Conservation (phyloP, 1,140 invertebrate species). For the Mamestra configurata region DNA sequence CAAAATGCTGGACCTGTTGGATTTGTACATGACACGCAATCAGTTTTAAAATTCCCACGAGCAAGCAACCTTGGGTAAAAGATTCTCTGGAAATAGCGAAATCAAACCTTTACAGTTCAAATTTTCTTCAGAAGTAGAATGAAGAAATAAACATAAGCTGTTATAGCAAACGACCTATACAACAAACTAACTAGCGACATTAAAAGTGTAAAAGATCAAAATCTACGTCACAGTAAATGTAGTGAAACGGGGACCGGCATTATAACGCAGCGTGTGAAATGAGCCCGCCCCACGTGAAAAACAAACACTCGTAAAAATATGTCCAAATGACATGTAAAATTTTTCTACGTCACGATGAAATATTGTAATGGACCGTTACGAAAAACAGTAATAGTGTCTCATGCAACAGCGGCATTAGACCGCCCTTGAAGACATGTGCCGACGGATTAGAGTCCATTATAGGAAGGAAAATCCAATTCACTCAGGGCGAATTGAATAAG, state of each 20-base stretch:
- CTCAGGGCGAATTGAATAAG: slow-evolving; percentile 82
- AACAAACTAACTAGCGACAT: slow-evolving; percentile 36
- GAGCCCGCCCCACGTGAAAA: slow-evolving; percentile 81
- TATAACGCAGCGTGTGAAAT: slow-evolving; percentile 72
- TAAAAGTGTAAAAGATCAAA: slow-evolving; percentile 35
- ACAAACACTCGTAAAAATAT: slow-evolving; percentile 84
- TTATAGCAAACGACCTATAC: slow-evolving; percentile 11
- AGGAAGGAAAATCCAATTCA: slow-evolving; percentile 78
- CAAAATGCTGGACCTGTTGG: no score
- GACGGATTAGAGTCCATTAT: slow-evolving; percentile 80
- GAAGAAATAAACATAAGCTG: not conserved
- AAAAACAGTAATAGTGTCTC: slow-evolving; percentile 80
- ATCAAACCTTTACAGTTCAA: no score
- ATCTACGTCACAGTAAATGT: slow-evolving; percentile 60
- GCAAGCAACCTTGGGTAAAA: no score
- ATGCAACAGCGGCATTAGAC: slow-evolving; percentile 80
- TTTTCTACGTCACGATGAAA: slow-evolving; percentile 87
- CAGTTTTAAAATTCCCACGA: no score
- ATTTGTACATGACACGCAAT: no score
- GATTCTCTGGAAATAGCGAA: no score
- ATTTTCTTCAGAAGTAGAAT: not conserved
- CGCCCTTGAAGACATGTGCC: slow-evolving; percentile 72
- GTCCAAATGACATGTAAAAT: slow-evolving; percentile 86
- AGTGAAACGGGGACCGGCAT: slow-evolving; percentile 63
- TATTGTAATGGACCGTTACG: slow-evolving; percentile 86